These are phyloP conservation scores for Diplolepis rosae DNA, from an alignment of 2,888 invertebrate genomes.

Conservation along the genomic window DNA sequence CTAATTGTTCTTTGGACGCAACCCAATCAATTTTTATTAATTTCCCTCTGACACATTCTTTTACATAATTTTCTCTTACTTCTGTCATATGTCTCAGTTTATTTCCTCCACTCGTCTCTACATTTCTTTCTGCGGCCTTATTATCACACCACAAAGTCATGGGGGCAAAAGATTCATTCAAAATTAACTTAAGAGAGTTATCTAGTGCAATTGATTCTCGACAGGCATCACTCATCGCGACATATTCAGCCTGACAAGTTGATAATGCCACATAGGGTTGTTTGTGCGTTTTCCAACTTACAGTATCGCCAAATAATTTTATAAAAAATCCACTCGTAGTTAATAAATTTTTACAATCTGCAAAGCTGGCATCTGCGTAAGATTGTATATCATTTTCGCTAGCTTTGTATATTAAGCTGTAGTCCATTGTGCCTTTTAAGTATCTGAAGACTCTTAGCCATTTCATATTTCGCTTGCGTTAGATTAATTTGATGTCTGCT, in stretches of 20 bases:
- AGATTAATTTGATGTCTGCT: conserved; percentile 21
- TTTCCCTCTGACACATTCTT: conserved; percentile 40
- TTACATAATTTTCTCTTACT: conserved; percentile 37
- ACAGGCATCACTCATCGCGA: conserved; percentile 38
- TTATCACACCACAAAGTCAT: conserved; percentile 49
- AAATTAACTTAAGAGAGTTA: conserved; percentile 43
- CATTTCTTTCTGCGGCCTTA: conserved; percentile 44
- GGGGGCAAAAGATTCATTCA: conserved; percentile 39
- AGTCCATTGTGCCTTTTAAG: neutral
- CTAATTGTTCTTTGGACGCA: conserved; percentile 42
- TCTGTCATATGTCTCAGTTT: no score
- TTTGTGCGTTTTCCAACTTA: neutral
- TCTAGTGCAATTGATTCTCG: conserved; percentile 42
- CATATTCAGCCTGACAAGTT: conserved; percentile 36
- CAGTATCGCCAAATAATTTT: conserved; percentile 2
- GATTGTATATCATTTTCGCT: neutral
- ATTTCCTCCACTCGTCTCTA: conserved; percentile 37
- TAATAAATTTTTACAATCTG: conserved; percentile 9
- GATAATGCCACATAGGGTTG: conserved; percentile 42
- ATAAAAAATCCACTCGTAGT: conserved; percentile 16
- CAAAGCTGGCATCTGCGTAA: conserved; percentile 8
- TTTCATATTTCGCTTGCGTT: neutral
- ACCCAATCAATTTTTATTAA: conserved; percentile 40
- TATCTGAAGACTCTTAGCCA: no score
- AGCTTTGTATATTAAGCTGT: neutral